Percentiles rank a stretch among this genome's conserved stretches.
Evolutionary conservation across 2,797 vertebrate genomes (phyloP).

Genomic region (Protosalanx chinensis): DNA sequence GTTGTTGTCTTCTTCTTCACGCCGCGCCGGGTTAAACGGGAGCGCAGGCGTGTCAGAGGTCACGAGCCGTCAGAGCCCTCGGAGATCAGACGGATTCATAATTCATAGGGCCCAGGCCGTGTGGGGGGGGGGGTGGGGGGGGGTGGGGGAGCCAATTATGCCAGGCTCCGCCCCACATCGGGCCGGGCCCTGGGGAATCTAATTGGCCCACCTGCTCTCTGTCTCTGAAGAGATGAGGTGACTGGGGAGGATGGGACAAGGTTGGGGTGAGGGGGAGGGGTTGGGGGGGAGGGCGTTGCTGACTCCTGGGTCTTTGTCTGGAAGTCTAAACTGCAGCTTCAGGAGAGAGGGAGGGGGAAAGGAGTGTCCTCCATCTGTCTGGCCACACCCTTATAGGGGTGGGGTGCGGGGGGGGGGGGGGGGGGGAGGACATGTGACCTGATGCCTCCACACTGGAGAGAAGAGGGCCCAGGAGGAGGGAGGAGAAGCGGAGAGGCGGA

Average conservation of each 20-base stretch:
- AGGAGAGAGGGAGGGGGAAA: not conserved
- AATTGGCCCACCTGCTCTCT: constrained; percentile 78
- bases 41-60: constrained; percentile 43
- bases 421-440: not conserved
- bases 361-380: not conserved
- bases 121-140: constrained; percentile 58
- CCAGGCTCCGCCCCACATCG: constrained; percentile 53
- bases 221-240: constrained; percentile 20
- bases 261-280: constrained; percentile 28
- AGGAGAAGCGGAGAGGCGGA: no score
- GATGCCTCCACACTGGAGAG: not conserved
- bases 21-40: constrained; percentile 42
- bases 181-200: constrained; percentile 55
- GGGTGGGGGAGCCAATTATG: constrained; percentile 75
- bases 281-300: constrained; percentile 24
- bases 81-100: constrained; percentile 70
- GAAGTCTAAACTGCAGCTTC: not conserved
- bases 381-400: constrained; percentile 7
- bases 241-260: constrained; percentile 11
- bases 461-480: not conserved
- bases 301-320: constrained; percentile 40
- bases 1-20: constrained; percentile 17
- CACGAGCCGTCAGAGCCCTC: constrained; percentile 47
- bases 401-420: not conserved
- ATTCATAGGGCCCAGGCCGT: constrained; percentile 68